These are phyloP conservation scores for Saccostrea cuccullata DNA, from an alignment of 1,140 invertebrate genomes.

Conservation along the genomic window DNA sequence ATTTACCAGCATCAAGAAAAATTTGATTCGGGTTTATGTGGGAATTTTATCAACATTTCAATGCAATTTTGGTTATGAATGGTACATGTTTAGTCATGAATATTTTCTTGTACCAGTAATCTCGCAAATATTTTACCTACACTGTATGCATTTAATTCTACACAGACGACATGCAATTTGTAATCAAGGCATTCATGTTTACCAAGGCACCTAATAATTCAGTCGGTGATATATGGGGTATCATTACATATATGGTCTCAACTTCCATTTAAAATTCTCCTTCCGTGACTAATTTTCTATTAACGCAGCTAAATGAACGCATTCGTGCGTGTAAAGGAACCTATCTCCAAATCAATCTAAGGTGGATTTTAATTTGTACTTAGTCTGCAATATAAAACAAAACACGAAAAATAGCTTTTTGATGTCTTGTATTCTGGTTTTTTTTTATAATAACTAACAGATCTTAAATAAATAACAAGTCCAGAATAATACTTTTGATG, in stretches of 20 bases:
- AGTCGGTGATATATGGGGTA: background rate
- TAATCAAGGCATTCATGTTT: background rate
- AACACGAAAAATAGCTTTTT: conserved; percentile 20
- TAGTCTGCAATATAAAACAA: background rate
- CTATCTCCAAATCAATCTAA: background rate
- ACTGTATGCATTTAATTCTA: no score
- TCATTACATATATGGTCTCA: background rate
- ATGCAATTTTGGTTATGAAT: no score
- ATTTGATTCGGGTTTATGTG: no score
- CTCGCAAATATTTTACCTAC: no score
- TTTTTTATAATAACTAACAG: background rate
- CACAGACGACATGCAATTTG: background rate
- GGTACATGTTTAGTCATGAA: no score
- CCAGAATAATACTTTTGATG: background rate
- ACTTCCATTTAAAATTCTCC: conserved; percentile 4
- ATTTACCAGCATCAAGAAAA: no score
- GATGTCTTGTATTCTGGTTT: conserved; percentile 34
- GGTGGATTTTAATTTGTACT: background rate
- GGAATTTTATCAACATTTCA: no score
- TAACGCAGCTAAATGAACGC: background rate
- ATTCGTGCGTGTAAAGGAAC: background rate
- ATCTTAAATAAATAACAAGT: conserved; percentile 18
- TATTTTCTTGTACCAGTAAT: no score
- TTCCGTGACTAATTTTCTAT: background rate
- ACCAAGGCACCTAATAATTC: background rate